phyloP scores from a whole-genome alignment of 1,140 invertebrate species.

The Papilio helenus region DNA sequence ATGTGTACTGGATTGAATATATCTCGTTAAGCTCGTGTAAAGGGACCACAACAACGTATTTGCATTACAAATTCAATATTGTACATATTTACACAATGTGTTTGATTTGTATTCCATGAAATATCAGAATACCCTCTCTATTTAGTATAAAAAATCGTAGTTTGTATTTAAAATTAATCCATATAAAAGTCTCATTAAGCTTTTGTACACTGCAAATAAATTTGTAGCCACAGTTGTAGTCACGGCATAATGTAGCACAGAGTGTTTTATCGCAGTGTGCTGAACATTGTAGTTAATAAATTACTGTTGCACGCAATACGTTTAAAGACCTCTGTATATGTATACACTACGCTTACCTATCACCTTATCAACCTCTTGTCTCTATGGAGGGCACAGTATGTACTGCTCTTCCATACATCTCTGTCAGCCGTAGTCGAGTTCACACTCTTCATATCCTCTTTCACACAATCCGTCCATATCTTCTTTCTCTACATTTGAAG shows the following conservation, averaged over 20 bases:
- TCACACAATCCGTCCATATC: too few species aligned
- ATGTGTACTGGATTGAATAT: slow-evolving; percentile 1
- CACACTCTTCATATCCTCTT: too few species aligned
- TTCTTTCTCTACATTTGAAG: too few species aligned
- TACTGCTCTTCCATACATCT: too few species aligned
- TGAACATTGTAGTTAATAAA: slow-evolving; percentile 1
- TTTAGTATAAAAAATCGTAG: too few species aligned
- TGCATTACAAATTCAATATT: slow-evolving; percentile 2
- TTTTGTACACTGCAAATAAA: background rate
- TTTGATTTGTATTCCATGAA: background rate
- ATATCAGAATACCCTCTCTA: background rate
- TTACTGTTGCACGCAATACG: background rate
- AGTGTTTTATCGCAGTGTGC: slow-evolving; percentile 9
- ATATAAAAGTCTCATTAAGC: background rate
- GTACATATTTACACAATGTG: background rate
- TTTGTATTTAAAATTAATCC: background rate
- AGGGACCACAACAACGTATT: background rate
- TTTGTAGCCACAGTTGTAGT: background rate
- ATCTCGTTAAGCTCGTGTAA: background rate
- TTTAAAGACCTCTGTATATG: background rate
- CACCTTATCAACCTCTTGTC: too few species aligned
- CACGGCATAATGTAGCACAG: background rate
- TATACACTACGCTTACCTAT: too few species aligned
- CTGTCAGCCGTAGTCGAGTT: too few species aligned
- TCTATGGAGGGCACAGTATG: too few species aligned